Conservation (phyloP, 2,888 invertebrate species). For the Blastobasis lacticolella region DNA sequence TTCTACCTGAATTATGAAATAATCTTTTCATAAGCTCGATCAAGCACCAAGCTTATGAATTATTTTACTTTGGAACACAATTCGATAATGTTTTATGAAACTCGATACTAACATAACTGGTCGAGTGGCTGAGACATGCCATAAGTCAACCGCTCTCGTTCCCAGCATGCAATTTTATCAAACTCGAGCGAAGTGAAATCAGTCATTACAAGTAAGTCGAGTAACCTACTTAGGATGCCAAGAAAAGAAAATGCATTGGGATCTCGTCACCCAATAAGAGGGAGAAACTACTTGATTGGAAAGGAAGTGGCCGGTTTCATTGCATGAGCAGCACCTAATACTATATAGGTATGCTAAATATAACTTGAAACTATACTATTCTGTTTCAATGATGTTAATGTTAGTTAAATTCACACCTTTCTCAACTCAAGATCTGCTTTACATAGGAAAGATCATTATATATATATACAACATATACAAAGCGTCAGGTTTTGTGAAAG, state of each 20-base stretch:
- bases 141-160: constrained; percentile 40
- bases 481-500: no score
- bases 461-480: no score
- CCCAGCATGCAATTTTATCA: constrained; percentile 43
- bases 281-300: constrained; percentile 53
- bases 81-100: constrained; percentile 28
- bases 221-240: constrained; percentile 52
- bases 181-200: constrained; percentile 53
- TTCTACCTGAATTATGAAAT: no score
- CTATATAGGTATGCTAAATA: not conserved
- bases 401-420: no score
- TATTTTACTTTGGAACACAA: no score
- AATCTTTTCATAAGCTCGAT: no score
- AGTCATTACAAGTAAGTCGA: constrained; percentile 38
- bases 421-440: no score
- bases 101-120: constrained; percentile 29
- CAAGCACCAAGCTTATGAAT: no score
- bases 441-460: no score
- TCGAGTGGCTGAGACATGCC: constrained; percentile 24
- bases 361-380: no score
- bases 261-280: constrained; percentile 39
- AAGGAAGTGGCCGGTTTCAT: not conserved
- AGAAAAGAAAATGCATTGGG: constrained; percentile 64
- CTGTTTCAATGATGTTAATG: no score
- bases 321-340: not conserved